Percentiles rank a stretch among this genome's conserved stretches.
Conservation (phyloP, 2,797 vertebrate species). For the Synanceia verrucosa region DNA sequence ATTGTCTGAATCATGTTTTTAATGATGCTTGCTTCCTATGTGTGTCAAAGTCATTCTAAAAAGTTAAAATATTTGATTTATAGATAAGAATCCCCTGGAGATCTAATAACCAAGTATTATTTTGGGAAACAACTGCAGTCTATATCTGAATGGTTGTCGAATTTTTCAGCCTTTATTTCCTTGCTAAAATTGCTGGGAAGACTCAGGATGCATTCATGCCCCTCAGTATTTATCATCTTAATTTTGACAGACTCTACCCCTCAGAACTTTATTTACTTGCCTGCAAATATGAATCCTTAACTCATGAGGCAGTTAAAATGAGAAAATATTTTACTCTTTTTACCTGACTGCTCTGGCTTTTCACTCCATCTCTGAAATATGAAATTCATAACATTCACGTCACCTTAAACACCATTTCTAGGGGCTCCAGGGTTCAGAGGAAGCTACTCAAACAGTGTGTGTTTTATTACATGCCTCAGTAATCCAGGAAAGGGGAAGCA, state of each 20-base stretch:
- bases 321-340: not conserved
- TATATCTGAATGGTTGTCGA: not conserved
- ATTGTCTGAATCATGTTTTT: constrained; percentile 49
- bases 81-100: constrained; percentile 15
- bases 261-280: not conserved
- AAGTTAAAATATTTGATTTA: constrained; percentile 24
- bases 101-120: not conserved
- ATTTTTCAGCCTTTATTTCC: not conserved
- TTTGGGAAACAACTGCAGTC: not conserved
- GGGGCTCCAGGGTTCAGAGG: constrained; percentile 72
- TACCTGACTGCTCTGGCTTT: constrained; percentile 17
- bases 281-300: not conserved
- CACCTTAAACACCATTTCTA: constrained; percentile 65
- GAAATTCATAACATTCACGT: constrained; percentile 69
- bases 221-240: too few relatives aligned
- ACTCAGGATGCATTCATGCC: too few relatives aligned
- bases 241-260: not conserved
- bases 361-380: constrained; percentile 42
- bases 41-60: constrained; percentile 34
- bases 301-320: not conserved
- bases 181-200: not conserved
- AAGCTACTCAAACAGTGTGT: constrained; percentile 76
- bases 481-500: constrained; percentile 82
- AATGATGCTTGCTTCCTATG: constrained; percentile 51
- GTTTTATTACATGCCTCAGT: constrained; percentile 83